Evolutionary conservation across 2,797 vertebrate species (phyloP).

Genomic region (Tenualosa thibaudeaui): DNA sequence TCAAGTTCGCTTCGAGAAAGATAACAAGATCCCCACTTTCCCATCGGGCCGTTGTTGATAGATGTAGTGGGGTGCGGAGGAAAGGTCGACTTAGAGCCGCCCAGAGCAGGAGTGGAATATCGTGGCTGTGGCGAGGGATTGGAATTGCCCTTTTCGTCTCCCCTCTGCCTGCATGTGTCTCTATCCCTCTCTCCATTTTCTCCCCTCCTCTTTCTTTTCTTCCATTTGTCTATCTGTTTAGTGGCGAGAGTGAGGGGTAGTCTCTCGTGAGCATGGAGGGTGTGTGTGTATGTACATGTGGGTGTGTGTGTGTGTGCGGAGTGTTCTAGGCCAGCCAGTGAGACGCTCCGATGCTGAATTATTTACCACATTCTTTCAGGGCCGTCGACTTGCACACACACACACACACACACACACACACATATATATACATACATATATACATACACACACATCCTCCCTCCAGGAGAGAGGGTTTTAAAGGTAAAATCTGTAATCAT

Average conservation of each 20-base stretch:
- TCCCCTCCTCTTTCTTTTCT: background rate
- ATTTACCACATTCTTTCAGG: constrained; percentile 43
- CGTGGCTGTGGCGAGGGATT: background rate
- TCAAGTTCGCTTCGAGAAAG: background rate
- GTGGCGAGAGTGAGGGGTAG: too few species aligned
- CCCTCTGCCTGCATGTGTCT: background rate
- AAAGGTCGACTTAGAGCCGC: background rate
- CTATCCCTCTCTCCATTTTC: background rate
- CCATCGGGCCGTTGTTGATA: background rate
- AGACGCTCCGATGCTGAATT: constrained; percentile 52
- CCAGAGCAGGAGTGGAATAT: background rate
- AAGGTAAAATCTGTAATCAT: background rate
- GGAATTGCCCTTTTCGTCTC: background rate
- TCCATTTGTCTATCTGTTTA: background rate
- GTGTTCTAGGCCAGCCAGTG: constrained; percentile 29
- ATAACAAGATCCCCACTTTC: background rate
- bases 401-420: constrained; percentile 24
- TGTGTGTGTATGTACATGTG: too few species aligned
- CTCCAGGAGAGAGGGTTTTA: background rate
- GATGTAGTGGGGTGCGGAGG: background rate
- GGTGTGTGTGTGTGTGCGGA: background rate
- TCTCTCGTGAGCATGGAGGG: too few species aligned
- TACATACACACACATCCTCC: background rate
- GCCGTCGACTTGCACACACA: background rate
- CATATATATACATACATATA: constrained; percentile 25